A percentile compares a stretch with the other conserved stretches of the same genome.
These are phyloP conservation scores for Tiliacea aurago DNA, from an alignment of 2,888 invertebrate species.

Conservation along the genomic window DNA sequence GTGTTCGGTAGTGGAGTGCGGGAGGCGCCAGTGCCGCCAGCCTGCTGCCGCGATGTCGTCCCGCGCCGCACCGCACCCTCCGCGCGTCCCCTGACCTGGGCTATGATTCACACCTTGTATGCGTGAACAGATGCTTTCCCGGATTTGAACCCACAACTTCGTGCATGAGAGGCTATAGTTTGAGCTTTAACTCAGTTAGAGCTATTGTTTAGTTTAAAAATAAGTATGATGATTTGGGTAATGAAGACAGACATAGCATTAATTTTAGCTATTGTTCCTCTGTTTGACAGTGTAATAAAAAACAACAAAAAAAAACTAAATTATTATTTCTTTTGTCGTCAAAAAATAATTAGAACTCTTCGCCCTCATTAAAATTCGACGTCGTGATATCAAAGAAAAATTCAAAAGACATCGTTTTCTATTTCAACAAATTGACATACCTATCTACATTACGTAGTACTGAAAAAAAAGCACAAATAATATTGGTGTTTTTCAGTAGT, in stretches of 20 bases:
- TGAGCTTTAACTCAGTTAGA: neutral
- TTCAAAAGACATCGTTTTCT: slow-evolving; percentile 40
- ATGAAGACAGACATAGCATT: neutral
- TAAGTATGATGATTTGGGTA: neutral
- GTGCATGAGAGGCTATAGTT: too few species aligned
- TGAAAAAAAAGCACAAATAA: slow-evolving; percentile 5
- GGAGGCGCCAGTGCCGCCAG: too few species aligned
- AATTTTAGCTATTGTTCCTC: slow-evolving; percentile 18
- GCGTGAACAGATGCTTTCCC: too few species aligned
- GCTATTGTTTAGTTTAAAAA: neutral
- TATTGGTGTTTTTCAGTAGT: slow-evolving; percentile 24
- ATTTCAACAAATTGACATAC: slow-evolving; percentile 37
- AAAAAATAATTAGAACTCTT: slow-evolving; percentile 66
- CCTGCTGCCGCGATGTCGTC: too few species aligned
- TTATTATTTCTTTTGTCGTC: slow-evolving; percentile 35
- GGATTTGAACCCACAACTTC: too few species aligned
- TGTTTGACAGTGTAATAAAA: slow-evolving; percentile 26
- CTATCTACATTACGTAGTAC: neutral
- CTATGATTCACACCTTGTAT: too few species aligned
- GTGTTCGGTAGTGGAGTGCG: too few species aligned
- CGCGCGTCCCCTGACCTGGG: too few species aligned
- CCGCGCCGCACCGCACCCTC: too few species aligned
- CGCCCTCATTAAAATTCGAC: slow-evolving; percentile 68
- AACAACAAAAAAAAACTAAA: slow-evolving; percentile 18
- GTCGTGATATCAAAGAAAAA: slow-evolving; percentile 65